A percentile compares a stretch with the other conserved stretches of the same genome.
These are phyloP conservation scores for Synergus gifuensis DNA, from an alignment of 2,888 invertebrate genomes.

Conservation along the genomic window DNA sequence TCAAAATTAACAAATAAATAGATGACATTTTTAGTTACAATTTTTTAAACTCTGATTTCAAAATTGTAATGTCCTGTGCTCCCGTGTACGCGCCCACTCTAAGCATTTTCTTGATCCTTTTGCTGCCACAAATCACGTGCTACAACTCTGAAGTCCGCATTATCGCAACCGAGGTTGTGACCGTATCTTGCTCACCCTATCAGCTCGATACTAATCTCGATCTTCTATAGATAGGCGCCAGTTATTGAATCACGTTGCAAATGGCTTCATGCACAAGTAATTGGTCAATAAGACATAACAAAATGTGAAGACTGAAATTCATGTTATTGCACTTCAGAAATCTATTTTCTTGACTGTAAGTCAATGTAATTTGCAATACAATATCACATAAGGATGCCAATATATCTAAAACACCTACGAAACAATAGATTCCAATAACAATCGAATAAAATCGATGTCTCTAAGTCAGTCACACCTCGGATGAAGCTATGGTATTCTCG, in stretches of 20 bases:
- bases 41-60: not conserved
- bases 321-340: not conserved
- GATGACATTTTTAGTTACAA: no score
- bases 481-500: no score
- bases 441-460: no score
- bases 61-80: not conserved
- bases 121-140: not conserved
- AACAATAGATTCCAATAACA: no score
- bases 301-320: not conserved
- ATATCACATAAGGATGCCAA: not conserved
- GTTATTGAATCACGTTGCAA: not conserved
- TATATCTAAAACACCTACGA: not conserved
- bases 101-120: not conserved
- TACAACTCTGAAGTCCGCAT: not conserved
- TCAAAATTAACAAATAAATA: no score
- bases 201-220: not conserved
- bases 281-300: not conserved
- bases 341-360: not conserved
- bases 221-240: conserved; percentile 1
- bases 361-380: not conserved
- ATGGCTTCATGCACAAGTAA: not conserved
- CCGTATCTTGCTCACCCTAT: not conserved
- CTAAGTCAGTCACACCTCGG: no score
- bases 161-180: conserved; percentile 1
- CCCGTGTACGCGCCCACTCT: not conserved